Evolutionary conservation across 1,140 invertebrate species (phyloP).

Genomic region (Drosophila sturtevanti): DNA sequence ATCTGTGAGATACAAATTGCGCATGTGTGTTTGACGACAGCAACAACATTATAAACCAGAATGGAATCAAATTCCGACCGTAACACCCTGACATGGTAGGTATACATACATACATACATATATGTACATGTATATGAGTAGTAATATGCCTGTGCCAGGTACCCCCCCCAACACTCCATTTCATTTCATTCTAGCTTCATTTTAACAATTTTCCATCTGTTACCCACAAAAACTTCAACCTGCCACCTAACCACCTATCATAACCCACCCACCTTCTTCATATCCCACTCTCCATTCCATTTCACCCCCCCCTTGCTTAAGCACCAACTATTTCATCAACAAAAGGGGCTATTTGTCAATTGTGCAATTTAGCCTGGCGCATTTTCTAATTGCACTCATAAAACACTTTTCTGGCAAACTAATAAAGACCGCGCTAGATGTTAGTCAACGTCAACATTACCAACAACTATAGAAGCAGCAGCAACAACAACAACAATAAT

Average conservation of each 20-base stretch:
- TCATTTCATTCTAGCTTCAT: background rate
- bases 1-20: conserved; percentile 78
- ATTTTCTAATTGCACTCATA: conserved; percentile 77
- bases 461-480: conserved; percentile 15
- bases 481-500: conserved; percentile 53
- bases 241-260: too few relatives aligned
- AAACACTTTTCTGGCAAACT: conserved; percentile 79
- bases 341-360: conserved; percentile 67
- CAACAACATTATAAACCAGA: conserved; percentile 16
- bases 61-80: background rate
- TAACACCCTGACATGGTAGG: conserved; percentile 4
- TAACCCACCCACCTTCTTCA: too few relatives aligned
- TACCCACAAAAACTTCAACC: too few relatives aligned
- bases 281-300: too few relatives aligned
- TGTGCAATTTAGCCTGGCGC: conserved; percentile 74
- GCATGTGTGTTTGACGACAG: conserved; percentile 66
- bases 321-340: too few relatives aligned
- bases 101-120: too few relatives aligned
- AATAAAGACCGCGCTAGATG: conserved; percentile 56
- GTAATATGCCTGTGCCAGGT: background rate
- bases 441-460: conserved; percentile 57
- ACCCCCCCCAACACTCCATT: conserved; percentile 1
- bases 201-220: background rate
- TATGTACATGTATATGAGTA: too few relatives aligned
- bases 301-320: too few relatives aligned